Base-by-base conservation (phyloP, 2,888 invertebrate species). In the Gisinianus flammeolus region DNA sequence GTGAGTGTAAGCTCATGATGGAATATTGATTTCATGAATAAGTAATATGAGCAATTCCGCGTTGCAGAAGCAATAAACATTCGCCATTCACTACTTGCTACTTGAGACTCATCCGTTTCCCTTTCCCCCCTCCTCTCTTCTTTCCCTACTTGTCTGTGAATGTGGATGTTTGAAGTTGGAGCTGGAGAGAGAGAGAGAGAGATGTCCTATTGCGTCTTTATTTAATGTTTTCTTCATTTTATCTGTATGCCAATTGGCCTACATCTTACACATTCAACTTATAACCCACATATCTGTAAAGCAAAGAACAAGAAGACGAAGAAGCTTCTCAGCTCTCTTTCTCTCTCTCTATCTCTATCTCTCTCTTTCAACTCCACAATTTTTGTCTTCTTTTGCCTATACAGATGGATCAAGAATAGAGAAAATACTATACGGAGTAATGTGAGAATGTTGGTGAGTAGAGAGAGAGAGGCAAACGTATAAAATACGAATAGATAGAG, bases 21-120 rank as follows among this genome's bases (percentile, higher is more conserved):
- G 79, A 79, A 80, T 80, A 80, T 80, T 80, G 80, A 80, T 80
- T 80, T 80, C 77, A 80, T 80, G 80, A 80, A 80, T 80, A 80
- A 80, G 66, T 80, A 74, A 79, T 72, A 69, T 56, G 67, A 79
- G 78, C 77, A 76, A 52, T 79, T 79, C 52, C 66, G 67, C 73
- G 58, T 74, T 76, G 76, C 79, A 79, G 74, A 74, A 80, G 79
- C 79, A 80, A 79, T 80, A 80, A 80, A 80, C 80, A 80, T 80
- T 78, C 44, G 44, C 64, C 8, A 16, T 52, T 64, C n/a, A 19
- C n/a, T 28, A 19, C 58, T 22, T 71, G 75, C 67, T n/a, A n/a
- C n/a, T n/a, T n/a, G n/a, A n/a, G n/a, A n/a, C n/a, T n/a, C n/a
- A 73, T 71, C 30, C 56, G 69, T 73, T 62, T 58, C 62, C 73